Percentiles rank a stretch among this genome's conserved stretches.
Conservation (phyloP, 2,113 vertebrate genomes). For the Falcunculus frontatus region DNA sequence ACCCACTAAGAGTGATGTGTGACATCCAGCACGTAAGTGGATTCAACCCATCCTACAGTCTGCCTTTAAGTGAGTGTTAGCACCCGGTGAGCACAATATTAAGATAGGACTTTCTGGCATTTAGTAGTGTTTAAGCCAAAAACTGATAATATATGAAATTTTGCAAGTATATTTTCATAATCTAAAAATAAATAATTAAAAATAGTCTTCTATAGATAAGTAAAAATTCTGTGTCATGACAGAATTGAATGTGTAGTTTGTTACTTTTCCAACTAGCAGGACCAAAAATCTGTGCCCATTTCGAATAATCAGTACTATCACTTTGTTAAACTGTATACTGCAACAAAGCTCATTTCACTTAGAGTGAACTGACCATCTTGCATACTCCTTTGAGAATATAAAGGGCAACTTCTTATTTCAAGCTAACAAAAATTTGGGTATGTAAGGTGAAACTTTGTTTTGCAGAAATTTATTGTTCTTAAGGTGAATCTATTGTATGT, state of each 20-base stretch:
- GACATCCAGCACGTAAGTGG: accelerated
- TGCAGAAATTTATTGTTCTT: not conserved
- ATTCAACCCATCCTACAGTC: not conserved
- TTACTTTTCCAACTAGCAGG: not conserved
- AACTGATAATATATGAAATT: not conserved
- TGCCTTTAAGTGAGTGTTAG: not conserved
- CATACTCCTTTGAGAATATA: not conserved
- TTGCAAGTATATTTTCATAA: not conserved
- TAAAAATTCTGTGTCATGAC: not conserved
- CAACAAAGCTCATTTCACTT: not conserved
- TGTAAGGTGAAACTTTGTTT: not conserved
- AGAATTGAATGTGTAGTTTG: not conserved
- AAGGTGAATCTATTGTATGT: not conserved
- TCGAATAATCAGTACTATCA: not conserved
- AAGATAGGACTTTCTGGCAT: not conserved
- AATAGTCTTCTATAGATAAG: not conserved
- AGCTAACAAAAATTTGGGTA: not conserved
- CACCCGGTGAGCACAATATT: not conserved
- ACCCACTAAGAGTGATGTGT: not conserved
- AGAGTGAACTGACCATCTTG: not conserved
- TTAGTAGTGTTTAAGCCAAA: not conserved
- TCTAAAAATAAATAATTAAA: not conserved
- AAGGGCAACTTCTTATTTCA: not conserved
- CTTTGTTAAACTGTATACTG: not conserved
- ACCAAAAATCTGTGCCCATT: not conserved